Percentiles rank a stretch among this genome's conserved stretches.
Conservation (phyloP, 2,797 vertebrate species). For the Echiichthys vipera region DNA sequence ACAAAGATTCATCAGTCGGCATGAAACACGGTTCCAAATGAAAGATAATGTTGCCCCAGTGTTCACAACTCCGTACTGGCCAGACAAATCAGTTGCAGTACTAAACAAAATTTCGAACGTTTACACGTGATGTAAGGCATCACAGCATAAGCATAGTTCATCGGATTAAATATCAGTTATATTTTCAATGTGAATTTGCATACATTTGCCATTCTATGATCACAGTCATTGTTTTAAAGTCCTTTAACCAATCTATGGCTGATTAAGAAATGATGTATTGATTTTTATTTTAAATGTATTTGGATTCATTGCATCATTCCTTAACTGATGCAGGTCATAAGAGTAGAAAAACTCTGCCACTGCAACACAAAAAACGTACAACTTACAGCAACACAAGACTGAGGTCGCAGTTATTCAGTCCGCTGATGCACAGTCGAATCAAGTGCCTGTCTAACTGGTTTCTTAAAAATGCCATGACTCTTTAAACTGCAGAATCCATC, state of each 20-base stretch:
- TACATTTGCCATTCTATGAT: neutral
- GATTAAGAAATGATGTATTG: neutral
- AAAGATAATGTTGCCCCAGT: no score
- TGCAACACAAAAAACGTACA: neutral
- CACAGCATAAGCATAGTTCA: no score
- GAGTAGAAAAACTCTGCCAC: neutral
- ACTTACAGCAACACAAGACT: neutral
- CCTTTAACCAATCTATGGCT: neutral
- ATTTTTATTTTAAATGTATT: neutral
- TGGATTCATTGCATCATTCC: neutral
- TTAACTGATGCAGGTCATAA: neutral
- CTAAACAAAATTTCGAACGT: no score
- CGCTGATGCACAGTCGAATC: neutral
- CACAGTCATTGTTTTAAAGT: neutral
- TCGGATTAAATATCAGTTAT: neutral
- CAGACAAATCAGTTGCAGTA: no score
- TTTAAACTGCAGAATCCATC: conserved; percentile 33
- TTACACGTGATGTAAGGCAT: no score
- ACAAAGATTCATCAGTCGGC: no score
- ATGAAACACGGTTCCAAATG: no score
- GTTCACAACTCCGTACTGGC: no score
- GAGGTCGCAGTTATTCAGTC: neutral
- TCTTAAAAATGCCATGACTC: conserved; percentile 27
- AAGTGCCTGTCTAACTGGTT: conserved; percentile 9
- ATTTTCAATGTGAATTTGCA: neutral